These are phyloP conservation scores for Philopedon plagiatum DNA, from an alignment of 2,888 invertebrate genomes.

Conservation along the genomic window DNA sequence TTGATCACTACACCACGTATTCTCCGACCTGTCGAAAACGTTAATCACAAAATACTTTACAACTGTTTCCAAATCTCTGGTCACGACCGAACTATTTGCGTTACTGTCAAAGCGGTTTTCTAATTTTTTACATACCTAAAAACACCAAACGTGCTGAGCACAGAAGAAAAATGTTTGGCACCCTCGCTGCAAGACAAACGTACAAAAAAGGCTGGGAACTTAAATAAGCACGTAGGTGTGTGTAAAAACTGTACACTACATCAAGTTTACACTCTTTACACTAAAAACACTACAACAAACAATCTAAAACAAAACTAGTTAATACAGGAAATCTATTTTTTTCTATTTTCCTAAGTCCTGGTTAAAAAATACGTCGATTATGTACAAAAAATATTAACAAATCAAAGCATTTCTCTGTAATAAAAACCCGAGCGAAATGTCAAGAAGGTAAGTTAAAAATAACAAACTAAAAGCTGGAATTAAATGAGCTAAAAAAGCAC, in stretches of 20 bases:
- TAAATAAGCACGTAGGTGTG: constrained; percentile 23
- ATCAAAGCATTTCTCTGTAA: too few species aligned
- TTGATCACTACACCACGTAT: too few species aligned
- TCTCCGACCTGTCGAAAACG: too few species aligned
- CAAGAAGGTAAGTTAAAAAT: neutral
- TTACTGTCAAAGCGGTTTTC: neutral
- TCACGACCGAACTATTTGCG: neutral
- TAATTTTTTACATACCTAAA: constrained; percentile 76
- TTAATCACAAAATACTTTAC: too few species aligned
- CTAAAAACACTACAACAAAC: constrained; percentile 21
- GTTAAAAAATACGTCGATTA: too few species aligned
- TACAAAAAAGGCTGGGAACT: constrained; percentile 51
- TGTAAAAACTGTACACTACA: constrained; percentile 29
- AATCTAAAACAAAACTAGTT: constrained; percentile 33
- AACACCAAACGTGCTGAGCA: constrained; percentile 80
- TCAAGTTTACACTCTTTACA: constrained; percentile 24
- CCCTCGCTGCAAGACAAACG: constrained; percentile 79
- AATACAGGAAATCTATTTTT: neutral
- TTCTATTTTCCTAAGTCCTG: neutral
- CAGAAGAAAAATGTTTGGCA: constrained; percentile 78
- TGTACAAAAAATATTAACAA: constrained; percentile 1
- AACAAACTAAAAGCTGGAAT: constrained; percentile 21
- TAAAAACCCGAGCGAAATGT: neutral
- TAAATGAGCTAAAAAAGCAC: constrained; percentile 3
- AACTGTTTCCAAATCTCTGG: too few species aligned